phyloP scores from a whole-genome alignment of 2,888 invertebrate species.

The Mesopsocus fuscifrons region DNA sequence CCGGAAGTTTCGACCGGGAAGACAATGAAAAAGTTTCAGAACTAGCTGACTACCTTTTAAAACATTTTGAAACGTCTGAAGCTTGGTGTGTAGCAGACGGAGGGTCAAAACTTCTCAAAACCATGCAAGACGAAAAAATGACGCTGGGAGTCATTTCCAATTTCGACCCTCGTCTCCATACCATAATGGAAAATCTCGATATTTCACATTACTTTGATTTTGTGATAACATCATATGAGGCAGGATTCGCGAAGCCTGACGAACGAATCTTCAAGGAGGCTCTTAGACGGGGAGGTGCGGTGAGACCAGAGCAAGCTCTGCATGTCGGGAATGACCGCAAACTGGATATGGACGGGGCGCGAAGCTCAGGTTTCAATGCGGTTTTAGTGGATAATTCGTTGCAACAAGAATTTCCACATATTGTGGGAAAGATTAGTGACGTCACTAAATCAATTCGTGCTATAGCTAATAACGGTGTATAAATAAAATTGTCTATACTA shows the following conservation, averaged over 20 bases:
- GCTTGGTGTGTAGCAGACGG: conserved; percentile 58
- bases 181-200: conserved; percentile 42
- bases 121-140: conserved; percentile 30
- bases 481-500: too few relatives aligned
- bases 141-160: conserved; percentile 67
- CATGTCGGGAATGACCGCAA: conserved; percentile 66
- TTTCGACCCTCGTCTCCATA: conserved; percentile 62
- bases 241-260: conserved; percentile 56
- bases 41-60: conserved; percentile 39
- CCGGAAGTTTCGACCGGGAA: conserved; percentile 38
- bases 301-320: conserved; percentile 35
- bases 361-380: conserved; percentile 55
- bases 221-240: conserved; percentile 56
- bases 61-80: conserved; percentile 45
- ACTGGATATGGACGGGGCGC: conserved; percentile 63
- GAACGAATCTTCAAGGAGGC: conserved; percentile 48
- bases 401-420: too few relatives aligned
- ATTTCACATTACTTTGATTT: conserved; percentile 60
- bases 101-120: conserved; percentile 39
- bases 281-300: conserved; percentile 27
- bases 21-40: conserved; percentile 25
- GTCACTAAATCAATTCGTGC: too few relatives aligned
- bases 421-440: too few relatives aligned
- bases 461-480: too few relatives aligned
- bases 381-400: too few relatives aligned